Evolutionary conservation across 2,888 invertebrate species (phyloP).

Genomic region (Synanthedon vespiformis): DNA sequence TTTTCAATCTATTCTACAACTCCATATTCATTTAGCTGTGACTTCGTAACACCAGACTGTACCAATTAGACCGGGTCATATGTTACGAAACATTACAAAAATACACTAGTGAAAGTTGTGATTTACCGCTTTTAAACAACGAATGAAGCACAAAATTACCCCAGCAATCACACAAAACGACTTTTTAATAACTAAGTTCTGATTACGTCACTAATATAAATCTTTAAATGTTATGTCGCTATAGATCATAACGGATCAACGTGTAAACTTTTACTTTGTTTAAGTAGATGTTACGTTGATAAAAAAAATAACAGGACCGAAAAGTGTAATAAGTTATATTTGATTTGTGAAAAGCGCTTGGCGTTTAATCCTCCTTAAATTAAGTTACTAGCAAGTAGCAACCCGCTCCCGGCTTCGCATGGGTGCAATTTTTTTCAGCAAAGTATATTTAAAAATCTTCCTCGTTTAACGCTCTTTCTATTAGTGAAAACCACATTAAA

Average conservation of each 20-base stretch:
- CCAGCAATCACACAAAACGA: conserved; percentile 19
- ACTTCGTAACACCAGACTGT: conserved; percentile 13
- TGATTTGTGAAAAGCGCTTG: no score
- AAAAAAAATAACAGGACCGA: no score
- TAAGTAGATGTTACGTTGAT: no score
- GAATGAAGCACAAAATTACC: conserved; percentile 10
- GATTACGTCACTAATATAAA: neutral
- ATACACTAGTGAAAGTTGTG: conserved; percentile 33
- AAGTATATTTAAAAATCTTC: no score
- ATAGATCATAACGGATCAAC: neutral
- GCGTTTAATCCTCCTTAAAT: no score
- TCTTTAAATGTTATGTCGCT: neutral
- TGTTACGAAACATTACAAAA: conserved; percentile 25
- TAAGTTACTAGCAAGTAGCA: no score
- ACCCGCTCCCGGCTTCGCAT: no score
- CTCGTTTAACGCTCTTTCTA: no score
- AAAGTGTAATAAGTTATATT: no score
- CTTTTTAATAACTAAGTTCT: conserved; percentile 29
- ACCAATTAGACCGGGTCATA: conserved; percentile 23
- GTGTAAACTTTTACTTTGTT: neutral
- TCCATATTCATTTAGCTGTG: neutral
- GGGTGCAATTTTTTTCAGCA: no score
- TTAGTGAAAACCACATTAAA: no score
- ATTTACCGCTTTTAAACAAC: conserved; percentile 26
- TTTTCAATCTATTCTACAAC: neutral